Evolutionary conservation across 1,140 invertebrate species (phyloP).

Genomic region (Meteorus sp.): DNA sequence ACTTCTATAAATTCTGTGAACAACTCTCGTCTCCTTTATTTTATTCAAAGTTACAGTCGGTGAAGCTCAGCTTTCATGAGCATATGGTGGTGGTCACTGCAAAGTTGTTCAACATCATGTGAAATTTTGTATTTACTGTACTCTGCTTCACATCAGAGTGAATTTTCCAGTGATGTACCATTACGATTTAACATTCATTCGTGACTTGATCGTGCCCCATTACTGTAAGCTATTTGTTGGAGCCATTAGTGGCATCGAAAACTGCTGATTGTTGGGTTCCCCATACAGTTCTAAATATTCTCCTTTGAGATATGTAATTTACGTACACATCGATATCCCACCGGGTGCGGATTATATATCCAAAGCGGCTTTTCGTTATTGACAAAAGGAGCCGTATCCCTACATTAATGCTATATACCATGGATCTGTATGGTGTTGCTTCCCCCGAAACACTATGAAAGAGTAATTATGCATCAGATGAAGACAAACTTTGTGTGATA

Average conservation of each 20-base stretch:
- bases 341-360: slow-evolving; percentile 4
- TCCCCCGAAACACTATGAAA: slow-evolving; percentile 5
- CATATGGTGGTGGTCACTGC: not conserved
- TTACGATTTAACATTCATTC: slow-evolving; percentile 35
- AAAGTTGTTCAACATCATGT: too few species aligned
- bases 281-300: too few species aligned
- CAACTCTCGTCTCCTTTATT: too few species aligned
- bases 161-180: slow-evolving; percentile 29
- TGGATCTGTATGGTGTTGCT: too few species aligned
- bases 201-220: slow-evolving; percentile 21
- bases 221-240: slow-evolving; percentile 18
- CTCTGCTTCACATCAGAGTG: not conserved
- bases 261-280: slow-evolving; percentile 17
- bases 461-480: slow-evolving; percentile 13
- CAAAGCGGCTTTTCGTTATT: slow-evolving; percentile 9
- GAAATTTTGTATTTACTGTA: not conserved
- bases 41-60: too few species aligned
- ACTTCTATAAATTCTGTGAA: too few species aligned
- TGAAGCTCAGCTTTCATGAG: too few species aligned
- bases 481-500: not conserved
- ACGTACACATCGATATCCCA: slow-evolving; percentile 20
- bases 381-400: slow-evolving; percentile 11
- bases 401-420: too few species aligned
- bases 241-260: slow-evolving; percentile 24
- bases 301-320: slow-evolving; percentile 15